phyloP scores from a whole-genome alignment of 2,113 vertebrate genomes.

The Calyptomena viridis region DNA sequence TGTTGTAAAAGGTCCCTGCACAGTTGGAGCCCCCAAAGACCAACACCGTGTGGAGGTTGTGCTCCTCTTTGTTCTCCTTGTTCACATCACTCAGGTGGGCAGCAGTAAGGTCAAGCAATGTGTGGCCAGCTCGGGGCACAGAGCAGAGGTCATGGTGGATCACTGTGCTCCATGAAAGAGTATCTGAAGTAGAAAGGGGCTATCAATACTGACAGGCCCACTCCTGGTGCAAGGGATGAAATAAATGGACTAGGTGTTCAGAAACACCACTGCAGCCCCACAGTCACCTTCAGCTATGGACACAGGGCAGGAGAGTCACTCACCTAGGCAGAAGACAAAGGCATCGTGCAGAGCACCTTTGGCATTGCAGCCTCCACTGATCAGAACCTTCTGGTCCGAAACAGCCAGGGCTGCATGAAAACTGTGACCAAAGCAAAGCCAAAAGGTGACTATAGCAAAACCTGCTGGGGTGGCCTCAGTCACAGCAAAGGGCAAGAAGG shows the following conservation, averaged over 20 bases:
- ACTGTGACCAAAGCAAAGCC: conserved; percentile 60
- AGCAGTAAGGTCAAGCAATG: conserved; percentile 70
- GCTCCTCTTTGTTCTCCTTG: conserved; percentile 30
- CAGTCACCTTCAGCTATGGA: background rate
- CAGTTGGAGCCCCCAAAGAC: conserved; percentile 86
- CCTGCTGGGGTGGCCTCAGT: background rate
- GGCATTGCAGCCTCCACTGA: conserved; percentile 85
- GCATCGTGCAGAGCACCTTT: conserved; percentile 81
- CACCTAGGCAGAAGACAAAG: conserved; percentile 81
- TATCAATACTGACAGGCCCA: background rate
- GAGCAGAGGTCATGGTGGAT: conserved; percentile 68
- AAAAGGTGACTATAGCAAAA: background rate
- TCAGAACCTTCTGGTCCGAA: conserved; percentile 79
- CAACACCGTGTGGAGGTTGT: conserved; percentile 62
- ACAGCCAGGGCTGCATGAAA: conserved; percentile 85
- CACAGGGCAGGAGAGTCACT: background rate
- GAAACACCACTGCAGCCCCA: background rate
- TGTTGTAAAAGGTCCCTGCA: conserved; percentile 80
- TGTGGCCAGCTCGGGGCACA: conserved; percentile 83
- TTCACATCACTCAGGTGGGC: conserved; percentile 16
- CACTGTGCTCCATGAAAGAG: conserved; percentile 79
- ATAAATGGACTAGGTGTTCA: background rate
- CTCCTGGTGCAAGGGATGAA: background rate
- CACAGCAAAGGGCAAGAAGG: background rate
- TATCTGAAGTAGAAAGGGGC: conserved; percentile 70